Evolutionary conservation across 2,797 vertebrate species (phyloP).

Genomic region (Uromys caudimaculatus): DNA sequence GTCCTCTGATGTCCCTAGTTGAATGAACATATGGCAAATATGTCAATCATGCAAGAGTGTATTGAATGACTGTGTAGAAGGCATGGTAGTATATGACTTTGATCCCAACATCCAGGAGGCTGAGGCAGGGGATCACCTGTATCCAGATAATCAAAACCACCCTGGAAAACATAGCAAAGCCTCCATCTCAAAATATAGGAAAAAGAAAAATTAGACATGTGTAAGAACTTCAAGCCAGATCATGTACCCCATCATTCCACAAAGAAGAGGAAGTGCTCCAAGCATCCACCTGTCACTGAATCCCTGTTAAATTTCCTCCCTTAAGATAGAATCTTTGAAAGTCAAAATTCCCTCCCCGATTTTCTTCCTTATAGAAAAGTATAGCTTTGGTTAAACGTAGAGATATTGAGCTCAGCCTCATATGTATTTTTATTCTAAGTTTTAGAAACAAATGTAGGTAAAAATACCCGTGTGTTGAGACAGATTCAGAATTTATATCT

Average conservation of each 20-base stretch:
- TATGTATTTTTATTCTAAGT: conserved; percentile 25
- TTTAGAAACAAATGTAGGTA: conserved; percentile 49
- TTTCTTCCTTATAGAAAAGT: conserved; percentile 39
- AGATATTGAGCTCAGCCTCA: background rate
- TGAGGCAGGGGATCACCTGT: background rate
- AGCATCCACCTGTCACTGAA: background rate
- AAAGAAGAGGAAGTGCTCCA: conserved; percentile 11
- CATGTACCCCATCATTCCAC: background rate
- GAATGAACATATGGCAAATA: background rate
- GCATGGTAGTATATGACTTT: too few relatives aligned
- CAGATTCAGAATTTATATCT: background rate
- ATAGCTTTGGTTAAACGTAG: background rate
- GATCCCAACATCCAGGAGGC: background rate
- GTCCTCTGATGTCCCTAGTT: background rate
- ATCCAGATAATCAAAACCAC: background rate
- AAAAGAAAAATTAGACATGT: background rate
- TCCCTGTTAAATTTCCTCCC: background rate
- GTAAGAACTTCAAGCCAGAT: background rate
- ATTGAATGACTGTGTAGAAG: background rate
- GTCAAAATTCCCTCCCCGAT: background rate
- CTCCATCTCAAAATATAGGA: background rate
- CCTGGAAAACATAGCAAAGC: background rate
- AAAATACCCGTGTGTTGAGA: background rate
- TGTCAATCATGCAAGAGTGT: background rate
- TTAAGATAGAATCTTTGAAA: background rate